Evolutionary conservation across 1,140 invertebrate species (phyloP).

Genomic region (Latrodectus geometricus): DNA sequence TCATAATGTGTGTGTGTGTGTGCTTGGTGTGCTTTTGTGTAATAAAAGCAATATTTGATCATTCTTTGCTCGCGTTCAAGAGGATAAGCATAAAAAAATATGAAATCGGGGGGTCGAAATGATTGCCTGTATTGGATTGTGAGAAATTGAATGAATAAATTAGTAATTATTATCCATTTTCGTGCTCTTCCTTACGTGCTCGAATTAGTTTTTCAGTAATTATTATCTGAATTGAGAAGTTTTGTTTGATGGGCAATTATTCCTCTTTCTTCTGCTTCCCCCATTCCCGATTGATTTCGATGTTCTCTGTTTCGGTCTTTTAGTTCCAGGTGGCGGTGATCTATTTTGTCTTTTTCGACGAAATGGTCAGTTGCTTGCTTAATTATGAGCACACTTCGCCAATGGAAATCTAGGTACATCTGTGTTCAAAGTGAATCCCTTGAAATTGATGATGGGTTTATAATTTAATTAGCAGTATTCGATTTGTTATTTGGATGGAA

Average conservation of each 20-base stretch:
- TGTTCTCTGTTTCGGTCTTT: background rate
- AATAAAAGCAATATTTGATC: constrained; percentile 56
- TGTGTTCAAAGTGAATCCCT: no score
- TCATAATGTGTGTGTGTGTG: background rate
- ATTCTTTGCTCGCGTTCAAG: constrained; percentile 6
- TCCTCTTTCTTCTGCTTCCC: background rate
- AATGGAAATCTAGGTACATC: no score
- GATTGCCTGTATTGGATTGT: constrained; percentile 19
- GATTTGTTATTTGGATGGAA: no score
- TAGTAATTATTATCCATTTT: constrained; percentile 47
- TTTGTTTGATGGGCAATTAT: constrained; percentile 8
- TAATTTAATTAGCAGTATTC: no score
- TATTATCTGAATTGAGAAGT: background rate
- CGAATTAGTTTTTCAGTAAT: constrained; percentile 51
- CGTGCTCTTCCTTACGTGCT: constrained; percentile 11
- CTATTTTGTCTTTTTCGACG: background rate
- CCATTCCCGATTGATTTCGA: background rate
- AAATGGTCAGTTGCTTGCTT: background rate
- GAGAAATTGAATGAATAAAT: background rate
- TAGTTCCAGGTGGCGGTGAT: background rate
- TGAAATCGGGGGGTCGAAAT: background rate
- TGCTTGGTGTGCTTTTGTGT: background rate
- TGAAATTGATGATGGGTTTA: no score
- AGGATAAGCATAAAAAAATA: background rate
- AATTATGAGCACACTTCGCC: background rate